phyloP scores from a whole-genome alignment of 2,113 vertebrate species.

The Chaetura pelagica region DNA sequence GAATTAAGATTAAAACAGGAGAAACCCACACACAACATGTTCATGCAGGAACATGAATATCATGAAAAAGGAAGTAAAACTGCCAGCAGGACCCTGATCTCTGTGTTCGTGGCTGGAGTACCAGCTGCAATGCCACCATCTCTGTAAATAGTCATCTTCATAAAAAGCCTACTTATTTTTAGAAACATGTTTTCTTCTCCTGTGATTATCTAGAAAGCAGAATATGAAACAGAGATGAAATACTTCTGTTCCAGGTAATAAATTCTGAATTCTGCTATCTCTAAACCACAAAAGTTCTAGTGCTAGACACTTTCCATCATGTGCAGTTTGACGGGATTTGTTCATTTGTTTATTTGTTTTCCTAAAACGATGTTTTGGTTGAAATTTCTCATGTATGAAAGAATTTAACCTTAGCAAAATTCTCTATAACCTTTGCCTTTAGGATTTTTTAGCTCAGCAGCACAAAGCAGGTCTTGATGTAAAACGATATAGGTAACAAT shows the following conservation, averaged over 20 bases:
- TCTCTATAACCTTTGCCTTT: neutral
- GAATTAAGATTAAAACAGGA: neutral
- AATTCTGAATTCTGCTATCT: neutral
- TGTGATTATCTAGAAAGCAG: neutral
- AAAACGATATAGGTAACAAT: neutral
- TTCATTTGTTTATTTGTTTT: neutral
- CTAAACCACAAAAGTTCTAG: neutral
- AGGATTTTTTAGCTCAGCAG: neutral
- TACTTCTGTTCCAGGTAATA: neutral
- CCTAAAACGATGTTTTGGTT: neutral
- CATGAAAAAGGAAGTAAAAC: neutral
- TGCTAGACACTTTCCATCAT: neutral
- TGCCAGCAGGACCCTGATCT: neutral
- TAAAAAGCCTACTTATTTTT: neutral
- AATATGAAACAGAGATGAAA: neutral
- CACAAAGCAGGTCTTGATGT: neutral
- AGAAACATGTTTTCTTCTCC: neutral
- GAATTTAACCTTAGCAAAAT: neutral
- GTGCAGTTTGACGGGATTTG: neutral
- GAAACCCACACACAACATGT: neutral
- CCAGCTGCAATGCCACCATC: neutral
- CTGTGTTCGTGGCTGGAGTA: neutral
- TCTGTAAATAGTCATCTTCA: neutral
- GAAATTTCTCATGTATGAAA: neutral
- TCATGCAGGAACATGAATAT: rapidly evolving